Conservation (phyloP, 2,113 vertebrate species). For the Aptenodytes patagonicus region DNA sequence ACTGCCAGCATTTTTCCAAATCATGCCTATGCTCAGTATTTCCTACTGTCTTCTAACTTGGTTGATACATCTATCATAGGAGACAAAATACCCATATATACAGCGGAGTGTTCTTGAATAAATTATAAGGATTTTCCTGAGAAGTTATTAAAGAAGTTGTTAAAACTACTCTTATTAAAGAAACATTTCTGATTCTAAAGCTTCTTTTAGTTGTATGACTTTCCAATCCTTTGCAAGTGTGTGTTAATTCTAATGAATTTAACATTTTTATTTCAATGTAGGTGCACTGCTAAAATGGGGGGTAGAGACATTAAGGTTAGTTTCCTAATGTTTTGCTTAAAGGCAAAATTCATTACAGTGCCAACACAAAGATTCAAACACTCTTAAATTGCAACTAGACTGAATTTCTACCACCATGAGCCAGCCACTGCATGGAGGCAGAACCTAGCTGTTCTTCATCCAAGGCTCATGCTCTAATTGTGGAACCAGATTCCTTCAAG, state of each 20-base stretch:
- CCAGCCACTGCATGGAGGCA: neutral
- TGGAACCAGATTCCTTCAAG: neutral
- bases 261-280: neutral
- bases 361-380: neutral
- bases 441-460: neutral
- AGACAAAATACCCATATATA: neutral
- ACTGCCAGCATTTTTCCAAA: neutral
- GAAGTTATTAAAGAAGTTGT: neutral
- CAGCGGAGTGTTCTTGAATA: neutral
- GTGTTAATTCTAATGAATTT: neutral
- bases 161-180: neutral
- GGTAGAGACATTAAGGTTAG: neutral
- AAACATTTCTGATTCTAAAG: neutral
- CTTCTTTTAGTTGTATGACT: neutral
- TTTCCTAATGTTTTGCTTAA: neutral
- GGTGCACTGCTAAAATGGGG: accelerated
- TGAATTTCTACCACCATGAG: neutral
- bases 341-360: neutral
- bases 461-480: accelerated
- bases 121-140: neutral
- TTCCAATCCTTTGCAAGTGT: neutral
- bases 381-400: neutral
- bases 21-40: neutral
- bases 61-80: neutral
- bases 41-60: neutral